These are phyloP conservation scores for Norana najaformis DNA, from an alignment of 2,888 invertebrate genomes.

Conservation along the genomic window DNA sequence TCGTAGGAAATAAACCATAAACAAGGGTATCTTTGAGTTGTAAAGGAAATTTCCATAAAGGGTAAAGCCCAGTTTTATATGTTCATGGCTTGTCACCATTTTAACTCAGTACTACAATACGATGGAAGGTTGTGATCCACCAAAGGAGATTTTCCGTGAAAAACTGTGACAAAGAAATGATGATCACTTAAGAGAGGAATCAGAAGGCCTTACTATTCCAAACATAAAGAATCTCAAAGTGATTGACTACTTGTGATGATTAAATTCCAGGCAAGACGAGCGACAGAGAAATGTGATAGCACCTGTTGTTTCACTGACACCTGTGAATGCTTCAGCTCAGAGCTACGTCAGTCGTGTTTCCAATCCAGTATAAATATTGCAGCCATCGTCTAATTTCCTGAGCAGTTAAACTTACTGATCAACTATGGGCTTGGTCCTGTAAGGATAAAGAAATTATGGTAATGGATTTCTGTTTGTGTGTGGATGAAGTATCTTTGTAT, in stretches of 20 bases:
- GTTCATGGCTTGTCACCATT: too few species aligned
- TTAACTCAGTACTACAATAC: neutral
- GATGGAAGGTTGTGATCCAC: neutral
- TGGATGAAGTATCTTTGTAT: neutral
- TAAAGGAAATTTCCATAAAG: neutral
- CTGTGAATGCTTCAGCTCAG: neutral
- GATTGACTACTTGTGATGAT: neutral
- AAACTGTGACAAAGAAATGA: neutral
- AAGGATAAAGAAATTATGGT: too few species aligned
- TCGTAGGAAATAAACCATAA: too few species aligned
- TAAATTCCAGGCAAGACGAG: neutral
- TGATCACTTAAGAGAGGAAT: neutral
- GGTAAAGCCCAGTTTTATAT: neutral
- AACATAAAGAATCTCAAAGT: neutral
- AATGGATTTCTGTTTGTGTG: neutral
- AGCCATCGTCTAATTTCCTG: neutral
- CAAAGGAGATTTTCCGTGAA: neutral
- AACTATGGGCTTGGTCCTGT: too few species aligned
- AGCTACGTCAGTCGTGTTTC: too few species aligned
- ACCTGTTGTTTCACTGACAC: neutral
- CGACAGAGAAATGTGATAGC: neutral
- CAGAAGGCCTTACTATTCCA: neutral
- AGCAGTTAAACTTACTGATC: neutral
- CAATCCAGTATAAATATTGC: neutral
- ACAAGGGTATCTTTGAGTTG: neutral